phyloP scores from a whole-genome alignment of 1,140 invertebrate species.

The Ylistrum balloti region DNA sequence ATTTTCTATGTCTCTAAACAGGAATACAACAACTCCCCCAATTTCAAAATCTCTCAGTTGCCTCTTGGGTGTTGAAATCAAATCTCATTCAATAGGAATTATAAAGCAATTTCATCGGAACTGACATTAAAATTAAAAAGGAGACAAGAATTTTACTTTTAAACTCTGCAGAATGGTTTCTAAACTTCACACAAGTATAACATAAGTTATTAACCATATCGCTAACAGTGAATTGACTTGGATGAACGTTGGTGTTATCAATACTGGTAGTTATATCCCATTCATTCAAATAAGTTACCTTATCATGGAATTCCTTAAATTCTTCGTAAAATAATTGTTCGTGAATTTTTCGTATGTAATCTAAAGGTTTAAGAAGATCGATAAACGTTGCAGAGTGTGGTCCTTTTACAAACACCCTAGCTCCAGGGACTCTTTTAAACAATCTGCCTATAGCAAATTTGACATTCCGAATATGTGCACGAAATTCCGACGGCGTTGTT shows the following conservation, averaged over 20 bases:
- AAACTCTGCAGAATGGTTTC: too few species aligned
- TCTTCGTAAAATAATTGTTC: conserved; percentile 46
- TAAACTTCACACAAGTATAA: conserved; percentile 12
- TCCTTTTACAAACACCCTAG: conserved; percentile 47
- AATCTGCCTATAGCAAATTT: conserved; percentile 43
- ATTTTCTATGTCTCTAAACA: too few species aligned
- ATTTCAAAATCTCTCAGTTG: too few species aligned
- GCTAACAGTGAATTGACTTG: background rate
- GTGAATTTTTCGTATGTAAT: conserved; percentile 42
- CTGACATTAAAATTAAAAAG: too few species aligned
- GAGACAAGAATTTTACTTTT: too few species aligned
- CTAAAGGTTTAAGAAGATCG: background rate
- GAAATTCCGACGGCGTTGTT: background rate
- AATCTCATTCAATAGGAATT: too few species aligned
- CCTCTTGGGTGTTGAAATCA: too few species aligned
- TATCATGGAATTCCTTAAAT: conserved; percentile 15
- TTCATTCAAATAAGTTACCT: conserved; percentile 41
- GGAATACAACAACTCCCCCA: too few species aligned
- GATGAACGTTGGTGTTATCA: conserved; percentile 41
- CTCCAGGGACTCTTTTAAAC: conserved; percentile 1
- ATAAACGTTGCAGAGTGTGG: conserved; percentile 2
- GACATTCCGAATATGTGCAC: conserved; percentile 32
- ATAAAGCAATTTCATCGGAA: too few species aligned
- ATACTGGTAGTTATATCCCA: conserved; percentile 46
- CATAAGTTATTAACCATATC: conserved; percentile 44